These are phyloP conservation scores for Alca torda DNA, from an alignment of 2,797 vertebrate genomes.

Conservation along the genomic window DNA sequence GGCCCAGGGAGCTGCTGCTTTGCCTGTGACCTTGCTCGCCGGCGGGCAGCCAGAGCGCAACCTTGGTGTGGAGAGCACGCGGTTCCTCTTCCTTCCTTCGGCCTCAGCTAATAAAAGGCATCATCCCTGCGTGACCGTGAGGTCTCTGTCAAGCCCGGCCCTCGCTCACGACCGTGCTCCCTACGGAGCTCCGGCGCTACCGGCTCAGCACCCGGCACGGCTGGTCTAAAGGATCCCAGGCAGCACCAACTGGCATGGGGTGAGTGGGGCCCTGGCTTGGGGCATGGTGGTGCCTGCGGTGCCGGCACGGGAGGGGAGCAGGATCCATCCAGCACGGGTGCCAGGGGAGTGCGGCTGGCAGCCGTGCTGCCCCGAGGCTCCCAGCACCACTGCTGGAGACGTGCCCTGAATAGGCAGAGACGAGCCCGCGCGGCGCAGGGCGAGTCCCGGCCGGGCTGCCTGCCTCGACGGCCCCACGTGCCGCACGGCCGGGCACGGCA, in stretches of 20 bases:
- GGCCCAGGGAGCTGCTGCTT: not conserved
- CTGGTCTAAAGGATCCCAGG: not conserved
- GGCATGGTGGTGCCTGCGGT: not conserved
- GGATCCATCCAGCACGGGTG: not conserved
- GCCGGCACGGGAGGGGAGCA: not conserved
- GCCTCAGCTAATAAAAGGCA: slow-evolving; percentile 12
- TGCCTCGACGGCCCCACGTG: not conserved
- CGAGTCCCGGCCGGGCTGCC: not conserved
- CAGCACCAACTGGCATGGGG: not conserved
- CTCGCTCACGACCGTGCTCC: rapidly evolving
- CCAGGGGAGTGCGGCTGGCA: rapidly evolving
- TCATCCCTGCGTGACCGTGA: not conserved
- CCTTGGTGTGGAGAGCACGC: not conserved
- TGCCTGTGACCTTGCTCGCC: not conserved
- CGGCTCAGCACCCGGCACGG: rapidly evolving
- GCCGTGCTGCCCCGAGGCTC: not conserved
- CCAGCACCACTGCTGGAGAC: rapidly evolving
- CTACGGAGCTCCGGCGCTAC: not conserved
- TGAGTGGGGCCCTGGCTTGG: not conserved
- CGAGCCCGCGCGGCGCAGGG: rapidly evolving
- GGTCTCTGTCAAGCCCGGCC: not conserved
- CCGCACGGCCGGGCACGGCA: not conserved
- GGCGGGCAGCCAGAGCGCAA: not conserved
- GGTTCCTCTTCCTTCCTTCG: slow-evolving; percentile 37
- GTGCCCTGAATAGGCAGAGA: not conserved